Evolutionary conservation across 2,113 vertebrate genomes (phyloP), one percentile per base, ranked within the genome.

Genomic region (Datnioides undecimradiatus): DNA sequence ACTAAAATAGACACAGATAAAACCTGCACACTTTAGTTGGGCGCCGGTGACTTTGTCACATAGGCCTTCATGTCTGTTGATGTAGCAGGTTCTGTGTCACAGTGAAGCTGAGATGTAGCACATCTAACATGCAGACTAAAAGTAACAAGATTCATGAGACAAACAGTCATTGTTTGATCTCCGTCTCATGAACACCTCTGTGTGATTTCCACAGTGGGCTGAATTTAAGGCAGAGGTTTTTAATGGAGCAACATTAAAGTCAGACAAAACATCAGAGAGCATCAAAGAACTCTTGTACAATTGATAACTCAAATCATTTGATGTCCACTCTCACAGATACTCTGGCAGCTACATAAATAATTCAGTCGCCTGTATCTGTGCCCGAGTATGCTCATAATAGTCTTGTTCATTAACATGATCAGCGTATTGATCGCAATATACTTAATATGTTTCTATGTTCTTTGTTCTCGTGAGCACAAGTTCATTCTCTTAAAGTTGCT

Each of bases 241-340:
- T 65, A 58, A 76, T n/a, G 43, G 9, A 70, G 63, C 38, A 14
- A 77, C 68, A 76, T 74, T 55, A 48, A 73, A 72, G 38, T 83
- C 65, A 49, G 34, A 80, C 31, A 66, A 82, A 87, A 48, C 73
- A 83, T 85, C 73, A 76, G 62, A 77, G 48, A 23, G 41, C 63
- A 60, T 89, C 75, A 89, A 85, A 90, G 86, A 54, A 2, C 33
- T 67, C 16, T 1, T 3, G 8, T 2, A 1, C 10, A 16, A 54
- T 3, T 40, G 65, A 69, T 43, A 17, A 73, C 71, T 49, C 14
- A 5, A 52, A 16, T 73, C 66, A 72, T 73, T 62, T 88, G 57
- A 90, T 82, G 83, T 71, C 75, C 34, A 6, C 63, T 69, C 48
- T 60, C 17, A 31, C 57, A 51, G 29, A 19, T 2, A 21, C 45